Evolutionary conservation across 2,797 vertebrate species (phyloP).

Genomic region (Sparus aurata): DNA sequence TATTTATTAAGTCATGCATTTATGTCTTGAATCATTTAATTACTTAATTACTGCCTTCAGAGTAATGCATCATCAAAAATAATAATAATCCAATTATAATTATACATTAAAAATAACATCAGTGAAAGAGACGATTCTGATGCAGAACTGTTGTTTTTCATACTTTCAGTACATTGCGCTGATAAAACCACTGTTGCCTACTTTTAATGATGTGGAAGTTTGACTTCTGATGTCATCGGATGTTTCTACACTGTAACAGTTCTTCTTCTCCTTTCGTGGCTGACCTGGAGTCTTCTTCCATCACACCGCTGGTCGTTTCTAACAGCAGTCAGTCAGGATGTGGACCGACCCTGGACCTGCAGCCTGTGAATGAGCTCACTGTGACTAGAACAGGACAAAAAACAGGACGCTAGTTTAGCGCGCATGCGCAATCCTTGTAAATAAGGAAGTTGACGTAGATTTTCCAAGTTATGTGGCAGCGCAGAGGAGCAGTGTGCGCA

Average conservation of each 20-base stretch:
- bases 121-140: background rate
- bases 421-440: slow-evolving; percentile 63
- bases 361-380: no score
- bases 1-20: no score
- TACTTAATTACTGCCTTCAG: no score
- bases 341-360: background rate
- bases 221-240: no score
- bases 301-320: no score
- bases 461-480: slow-evolving; percentile 8
- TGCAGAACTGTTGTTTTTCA: background rate
- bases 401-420: background rate
- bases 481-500: background rate
- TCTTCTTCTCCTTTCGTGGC: background rate
- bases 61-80: background rate
- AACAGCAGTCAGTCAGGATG: background rate
- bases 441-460: slow-evolving; percentile 61
- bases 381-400: background rate
- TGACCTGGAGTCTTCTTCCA: no score
- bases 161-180: no score
- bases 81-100: background rate
- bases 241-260: no score
- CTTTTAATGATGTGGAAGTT: no score
- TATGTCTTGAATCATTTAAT: no score
- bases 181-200: no score
- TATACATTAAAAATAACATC: background rate